phyloP scores from a whole-genome alignment of 1,140 invertebrate genomes.

The Sarcophaga peregrina region DNA sequence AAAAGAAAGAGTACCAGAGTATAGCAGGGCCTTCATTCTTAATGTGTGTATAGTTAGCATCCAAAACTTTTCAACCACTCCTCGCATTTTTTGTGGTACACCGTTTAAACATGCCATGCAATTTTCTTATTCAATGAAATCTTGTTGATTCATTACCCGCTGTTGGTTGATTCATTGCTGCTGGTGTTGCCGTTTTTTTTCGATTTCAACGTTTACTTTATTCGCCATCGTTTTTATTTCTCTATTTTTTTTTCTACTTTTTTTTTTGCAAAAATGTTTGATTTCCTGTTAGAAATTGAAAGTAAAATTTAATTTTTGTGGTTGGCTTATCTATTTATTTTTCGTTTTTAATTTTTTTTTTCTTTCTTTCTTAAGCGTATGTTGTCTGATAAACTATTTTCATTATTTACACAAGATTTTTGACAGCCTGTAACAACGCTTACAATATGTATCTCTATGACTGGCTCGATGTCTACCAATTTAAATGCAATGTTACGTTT shows the following conservation, averaged over 20 bases:
- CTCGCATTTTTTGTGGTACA: neutral
- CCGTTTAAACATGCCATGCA: conserved; percentile 13
- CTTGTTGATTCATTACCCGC: neutral
- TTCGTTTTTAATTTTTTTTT: neutral
- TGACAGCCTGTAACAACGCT: neutral
- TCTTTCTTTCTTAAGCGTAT: neutral
- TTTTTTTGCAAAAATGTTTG: neutral
- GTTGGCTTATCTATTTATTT: neutral
- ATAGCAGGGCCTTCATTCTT: too few relatives aligned
- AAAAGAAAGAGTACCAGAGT: too few relatives aligned
- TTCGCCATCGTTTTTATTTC: neutral
- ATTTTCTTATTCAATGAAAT: conserved; percentile 21
- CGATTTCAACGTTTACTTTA: neutral
- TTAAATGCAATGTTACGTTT: neutral
- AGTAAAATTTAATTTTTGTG: neutral
- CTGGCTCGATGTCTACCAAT: neutral
- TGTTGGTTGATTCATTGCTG: neutral
- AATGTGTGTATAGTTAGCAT: too few relatives aligned
- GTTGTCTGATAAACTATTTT: neutral
- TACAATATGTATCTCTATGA: neutral
- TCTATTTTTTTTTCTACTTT: too few relatives aligned
- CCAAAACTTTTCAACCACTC: neutral
- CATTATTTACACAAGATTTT: neutral
- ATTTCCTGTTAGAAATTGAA: conserved; percentile 27
- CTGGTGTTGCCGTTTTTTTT: neutral